phyloP scores from a whole-genome alignment of 2,113 vertebrate genomes.

The Chrysemys picta region DNA sequence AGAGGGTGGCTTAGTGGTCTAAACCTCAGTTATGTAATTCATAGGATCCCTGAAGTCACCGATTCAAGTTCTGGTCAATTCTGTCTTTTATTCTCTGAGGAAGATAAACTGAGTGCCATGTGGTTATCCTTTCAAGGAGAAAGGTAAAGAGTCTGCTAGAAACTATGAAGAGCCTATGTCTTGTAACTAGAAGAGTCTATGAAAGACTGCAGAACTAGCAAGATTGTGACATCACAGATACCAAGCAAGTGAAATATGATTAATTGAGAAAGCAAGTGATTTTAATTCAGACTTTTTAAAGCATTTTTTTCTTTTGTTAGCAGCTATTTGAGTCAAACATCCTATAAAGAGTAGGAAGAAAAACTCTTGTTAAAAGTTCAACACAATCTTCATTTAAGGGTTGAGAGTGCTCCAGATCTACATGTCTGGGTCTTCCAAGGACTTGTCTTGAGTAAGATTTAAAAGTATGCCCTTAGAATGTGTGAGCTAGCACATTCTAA shows the following conservation, averaged over 20 bases:
- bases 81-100: background rate
- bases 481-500: background rate
- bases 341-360: background rate
- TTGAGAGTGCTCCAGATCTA: background rate
- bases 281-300: background rate
- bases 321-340: background rate
- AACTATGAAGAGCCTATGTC: background rate
- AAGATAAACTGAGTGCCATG: background rate
- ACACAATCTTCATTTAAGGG: background rate
- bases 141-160: background rate
- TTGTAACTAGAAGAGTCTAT: background rate
- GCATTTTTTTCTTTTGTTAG: background rate
- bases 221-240: background rate
- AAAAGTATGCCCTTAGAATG: background rate
- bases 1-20: slow-evolving; percentile 9
- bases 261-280: background rate
- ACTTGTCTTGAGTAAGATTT: background rate
- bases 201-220: background rate
- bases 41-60: background rate
- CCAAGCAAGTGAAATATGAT: background rate
- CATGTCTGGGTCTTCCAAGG: background rate
- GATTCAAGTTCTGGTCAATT: background rate
- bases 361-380: background rate
- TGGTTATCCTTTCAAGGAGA: background rate
- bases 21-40: background rate